Percentiles rank a stretch among this genome's conserved stretches.
Conservation (phyloP, 53 echinoderm and acorn worm genomes). For the Echinarachnius parma region DNA sequence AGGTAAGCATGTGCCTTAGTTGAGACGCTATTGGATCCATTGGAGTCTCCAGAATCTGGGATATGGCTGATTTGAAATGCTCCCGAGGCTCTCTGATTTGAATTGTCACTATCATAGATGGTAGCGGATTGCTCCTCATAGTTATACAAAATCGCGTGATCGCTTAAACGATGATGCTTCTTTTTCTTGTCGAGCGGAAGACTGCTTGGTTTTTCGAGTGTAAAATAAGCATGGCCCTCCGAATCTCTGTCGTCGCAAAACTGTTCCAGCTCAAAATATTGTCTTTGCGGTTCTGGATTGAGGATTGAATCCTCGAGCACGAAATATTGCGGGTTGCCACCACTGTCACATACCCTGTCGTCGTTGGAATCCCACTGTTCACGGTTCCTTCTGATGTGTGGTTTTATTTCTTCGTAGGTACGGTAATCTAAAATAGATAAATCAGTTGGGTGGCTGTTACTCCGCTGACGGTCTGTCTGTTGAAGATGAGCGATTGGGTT, state of each 20-base stretch:
- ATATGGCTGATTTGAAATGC: too few relatives aligned
- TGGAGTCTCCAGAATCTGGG: too few relatives aligned
- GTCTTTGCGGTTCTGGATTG: background rate
- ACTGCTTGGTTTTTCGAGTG: constrained; percentile 27
- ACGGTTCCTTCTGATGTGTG: background rate
- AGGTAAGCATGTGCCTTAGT: constrained; percentile 7
- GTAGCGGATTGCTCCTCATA: constrained; percentile 5
- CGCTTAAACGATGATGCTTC: background rate
- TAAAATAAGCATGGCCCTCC: constrained; percentile 6
- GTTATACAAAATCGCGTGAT: too few relatives aligned
- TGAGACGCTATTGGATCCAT: background rate
- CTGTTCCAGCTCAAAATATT: constrained; percentile 27
- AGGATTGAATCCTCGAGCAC: constrained; percentile 20
- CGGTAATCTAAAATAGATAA: constrained; percentile 13
- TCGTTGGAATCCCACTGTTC: background rate
- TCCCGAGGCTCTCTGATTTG: background rate
- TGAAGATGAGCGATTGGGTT: constrained; percentile 1
- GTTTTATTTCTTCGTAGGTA: constrained; percentile 37
- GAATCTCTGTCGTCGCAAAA: background rate
- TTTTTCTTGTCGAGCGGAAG: constrained; percentile 10
- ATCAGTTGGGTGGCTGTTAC: constrained; percentile 38
- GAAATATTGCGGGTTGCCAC: background rate
- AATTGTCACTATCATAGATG: constrained; percentile 16
- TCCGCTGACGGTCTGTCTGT: background rate
- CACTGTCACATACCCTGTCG: background rate